phyloP scores from a whole-genome alignment of 1,140 invertebrate species.

The Diuraphis noxia region DNA sequence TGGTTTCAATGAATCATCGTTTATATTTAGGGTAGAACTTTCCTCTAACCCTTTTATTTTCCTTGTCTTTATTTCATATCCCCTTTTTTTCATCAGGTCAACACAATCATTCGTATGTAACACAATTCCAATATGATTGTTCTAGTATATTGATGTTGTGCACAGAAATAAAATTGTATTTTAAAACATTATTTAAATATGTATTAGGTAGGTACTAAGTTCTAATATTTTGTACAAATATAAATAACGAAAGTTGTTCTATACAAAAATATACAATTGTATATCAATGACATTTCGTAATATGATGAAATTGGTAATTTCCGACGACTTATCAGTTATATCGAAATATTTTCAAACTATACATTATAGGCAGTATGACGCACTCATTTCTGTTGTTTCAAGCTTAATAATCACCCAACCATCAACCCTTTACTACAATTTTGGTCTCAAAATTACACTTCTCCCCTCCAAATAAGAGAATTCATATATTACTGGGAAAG shows the following conservation, averaged over 20 bases:
- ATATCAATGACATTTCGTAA: neutral
- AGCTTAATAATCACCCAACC: neutral
- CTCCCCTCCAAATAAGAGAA: constrained; percentile 1
- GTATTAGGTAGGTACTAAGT: neutral
- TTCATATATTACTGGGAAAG: constrained; percentile 19
- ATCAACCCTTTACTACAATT: constrained; percentile 49
- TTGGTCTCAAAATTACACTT: constrained; percentile 36
- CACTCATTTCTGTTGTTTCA: constrained; percentile 24
- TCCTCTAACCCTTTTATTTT: constrained; percentile 37
- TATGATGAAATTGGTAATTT: neutral
- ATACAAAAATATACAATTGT: neutral
- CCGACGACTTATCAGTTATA: neutral
- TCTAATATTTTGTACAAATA: neutral
- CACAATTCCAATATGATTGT: neutral
- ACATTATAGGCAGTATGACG: constrained; percentile 27
- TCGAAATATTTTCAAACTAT: constrained; percentile 3
- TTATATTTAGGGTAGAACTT: constrained; percentile 11
- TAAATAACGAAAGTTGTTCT: neutral
- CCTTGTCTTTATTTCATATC: neutral
- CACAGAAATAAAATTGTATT: neutral
- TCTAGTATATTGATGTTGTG: neutral
- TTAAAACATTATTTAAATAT: neutral
- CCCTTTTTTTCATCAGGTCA: neutral
- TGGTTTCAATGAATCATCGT: constrained; percentile 39
- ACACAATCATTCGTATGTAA: constrained; percentile 2